Evolutionary conservation across 2,797 vertebrate genomes (phyloP).

Genomic region (Phrynocephalus vlangalii): DNA sequence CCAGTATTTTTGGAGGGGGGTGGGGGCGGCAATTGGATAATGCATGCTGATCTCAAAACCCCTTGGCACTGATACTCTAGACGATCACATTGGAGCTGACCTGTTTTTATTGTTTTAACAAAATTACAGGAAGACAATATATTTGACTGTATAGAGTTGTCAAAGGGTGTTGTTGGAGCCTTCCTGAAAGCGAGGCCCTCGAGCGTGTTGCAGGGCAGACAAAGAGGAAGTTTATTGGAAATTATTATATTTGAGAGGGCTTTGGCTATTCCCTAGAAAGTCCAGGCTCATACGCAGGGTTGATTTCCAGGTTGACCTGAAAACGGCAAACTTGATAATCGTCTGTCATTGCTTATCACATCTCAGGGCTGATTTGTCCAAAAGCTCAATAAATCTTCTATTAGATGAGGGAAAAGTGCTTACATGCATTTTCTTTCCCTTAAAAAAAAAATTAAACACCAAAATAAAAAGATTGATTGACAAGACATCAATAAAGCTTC

Average conservation of each 20-base stretch:
- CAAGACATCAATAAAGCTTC: conserved; percentile 83
- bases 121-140: conserved; percentile 61
- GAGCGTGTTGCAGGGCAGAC: not conserved
- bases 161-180: conserved; percentile 64
- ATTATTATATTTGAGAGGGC: conserved; percentile 77
- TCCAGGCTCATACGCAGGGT: conserved; percentile 66
- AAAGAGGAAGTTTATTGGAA: conserved; percentile 74
- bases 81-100: conserved; percentile 36
- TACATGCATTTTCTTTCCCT: conserved; percentile 72
- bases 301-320: conserved; percentile 78
- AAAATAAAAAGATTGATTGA: conserved; percentile 84
- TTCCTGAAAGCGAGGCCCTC: conserved; percentile 60
- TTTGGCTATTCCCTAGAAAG: conserved; percentile 76
- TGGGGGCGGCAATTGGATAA: not conserved
- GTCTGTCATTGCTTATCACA: conserved; percentile 67
- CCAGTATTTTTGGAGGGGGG: not conserved
- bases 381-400: conserved; percentile 80
- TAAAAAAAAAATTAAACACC: conserved; percentile 76
- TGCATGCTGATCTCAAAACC: conserved; percentile 37
- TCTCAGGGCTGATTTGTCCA: conserved; percentile 72
- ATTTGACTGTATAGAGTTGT: conserved; percentile 64
- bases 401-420: conserved; percentile 81
- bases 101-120: conserved; percentile 64
- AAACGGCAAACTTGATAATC: conserved; percentile 80
- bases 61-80: not conserved